These are phyloP conservation scores for Sapajus apella DNA, from an alignment of 2,113 vertebrate species.

Conservation along the genomic window DNA sequence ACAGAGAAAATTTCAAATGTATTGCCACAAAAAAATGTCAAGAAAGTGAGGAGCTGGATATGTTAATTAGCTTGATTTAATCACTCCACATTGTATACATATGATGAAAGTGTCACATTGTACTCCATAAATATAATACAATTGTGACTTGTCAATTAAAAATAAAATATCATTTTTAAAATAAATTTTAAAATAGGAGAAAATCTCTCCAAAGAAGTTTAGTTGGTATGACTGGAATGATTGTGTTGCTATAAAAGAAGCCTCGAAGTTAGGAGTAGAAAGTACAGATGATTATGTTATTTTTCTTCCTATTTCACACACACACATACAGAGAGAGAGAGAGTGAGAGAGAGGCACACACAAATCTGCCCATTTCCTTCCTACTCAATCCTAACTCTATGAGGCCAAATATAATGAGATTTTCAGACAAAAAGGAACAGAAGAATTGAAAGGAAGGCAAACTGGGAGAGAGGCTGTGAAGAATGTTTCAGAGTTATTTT, in stretches of 20 bases:
- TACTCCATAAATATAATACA: background rate
- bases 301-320: background rate
- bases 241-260: background rate
- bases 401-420: background rate
- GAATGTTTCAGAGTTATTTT: background rate
- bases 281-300: background rate
- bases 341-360: too few relatives aligned
- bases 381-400: background rate
- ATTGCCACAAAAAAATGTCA: background rate
- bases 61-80: background rate
- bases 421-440: conserved; percentile 12
- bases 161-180: background rate
- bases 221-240: background rate
- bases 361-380: background rate
- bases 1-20: background rate
- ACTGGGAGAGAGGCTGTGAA: background rate
- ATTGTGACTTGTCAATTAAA: background rate
- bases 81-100: background rate
- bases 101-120: background rate
- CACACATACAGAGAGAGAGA: background rate
- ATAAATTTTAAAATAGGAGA: background rate
- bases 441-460: conserved; percentile 1
- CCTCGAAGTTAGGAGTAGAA: background rate
- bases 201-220: background rate
- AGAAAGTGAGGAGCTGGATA: background rate